A percentile compares a stretch with the other conserved stretches of the same genome.
phyloP scores from a whole-genome alignment of 2,113 vertebrate species.

The Phylloscopus whistleri region DNA sequence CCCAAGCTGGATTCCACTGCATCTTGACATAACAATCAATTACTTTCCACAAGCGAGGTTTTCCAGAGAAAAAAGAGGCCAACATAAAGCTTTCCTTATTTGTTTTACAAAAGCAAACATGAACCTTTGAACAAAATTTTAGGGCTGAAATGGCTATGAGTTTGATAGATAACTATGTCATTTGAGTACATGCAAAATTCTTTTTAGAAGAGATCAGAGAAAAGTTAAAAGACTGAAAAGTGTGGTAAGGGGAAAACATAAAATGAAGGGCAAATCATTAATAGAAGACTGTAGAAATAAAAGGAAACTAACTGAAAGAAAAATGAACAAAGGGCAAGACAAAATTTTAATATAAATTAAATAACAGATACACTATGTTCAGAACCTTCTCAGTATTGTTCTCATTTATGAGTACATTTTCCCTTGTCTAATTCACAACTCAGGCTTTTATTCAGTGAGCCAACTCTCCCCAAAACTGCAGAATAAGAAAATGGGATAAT shows the following conservation, averaged over 20 bases:
- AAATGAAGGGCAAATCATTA: background rate
- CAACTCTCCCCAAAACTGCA: background rate
- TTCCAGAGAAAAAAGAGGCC: conserved; percentile 10
- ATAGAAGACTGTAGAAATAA: background rate
- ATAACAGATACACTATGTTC: background rate
- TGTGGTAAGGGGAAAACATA: background rate
- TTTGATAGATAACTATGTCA: background rate
- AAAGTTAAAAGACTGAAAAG: background rate
- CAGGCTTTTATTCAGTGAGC: background rate
- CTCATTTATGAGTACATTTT: background rate
- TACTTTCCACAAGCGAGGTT: conserved; percentile 19
- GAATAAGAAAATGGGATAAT: background rate
- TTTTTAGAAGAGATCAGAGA: conserved; percentile 16
- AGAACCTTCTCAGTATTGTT: background rate
- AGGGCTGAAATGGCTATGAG: background rate
- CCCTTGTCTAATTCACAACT: background rate
- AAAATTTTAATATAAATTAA: background rate
- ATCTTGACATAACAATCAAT: conserved; percentile 63
- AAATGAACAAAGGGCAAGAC: background rate
- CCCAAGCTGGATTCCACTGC: conserved; percentile 28
- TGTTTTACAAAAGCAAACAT: conserved; percentile 47
- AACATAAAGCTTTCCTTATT: conserved; percentile 20
- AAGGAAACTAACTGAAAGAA: background rate
- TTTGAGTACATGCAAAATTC: background rate
- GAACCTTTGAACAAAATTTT: conserved; percentile 38